Evolutionary conservation across 30 jellyfish, hydroid and myxozoan species (phyloP), one percentile per base, ranked within the genome.

Genomic region (Nemopilema nomurai): DNA sequence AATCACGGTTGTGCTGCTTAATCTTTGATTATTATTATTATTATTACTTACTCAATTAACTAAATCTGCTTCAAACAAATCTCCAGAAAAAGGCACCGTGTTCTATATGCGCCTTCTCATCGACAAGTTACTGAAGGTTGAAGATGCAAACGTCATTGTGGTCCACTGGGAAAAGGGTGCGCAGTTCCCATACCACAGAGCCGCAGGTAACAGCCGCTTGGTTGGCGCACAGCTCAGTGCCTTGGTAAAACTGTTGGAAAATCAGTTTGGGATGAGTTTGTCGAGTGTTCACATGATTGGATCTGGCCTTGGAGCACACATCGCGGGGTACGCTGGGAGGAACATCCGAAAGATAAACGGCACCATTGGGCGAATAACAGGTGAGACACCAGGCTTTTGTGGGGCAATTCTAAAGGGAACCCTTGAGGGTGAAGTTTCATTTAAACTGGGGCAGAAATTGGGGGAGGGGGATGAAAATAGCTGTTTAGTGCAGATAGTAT

Each of bases 141-240:
- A 81, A 24, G 96, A 91, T 57, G 74, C 90, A 65, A 91, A 91
- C 57, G 91, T 91, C 4, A 68, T 91, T 8, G 77, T 86, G 24
- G 89, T 77, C 51, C 95, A 80, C 62, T 91, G 98, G 98, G 76
- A 83, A 41, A 72, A 67, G n/a, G 98, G 98, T 19, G 85, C 96
- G 25, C 52, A 72, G n/a, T 91, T 91, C 49, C 98, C 98, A 9
- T 91, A 91, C 64, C 96, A 91, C 82, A 91, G 81, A 65, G 98
- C 98, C 0, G 82, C 31, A 31, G 95, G 98, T 13, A 91, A 91
- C 83, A 57, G 78, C 63, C 86, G 98, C 24, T 74, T 91, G 74
- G 94, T 91, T 29, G 98, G 97, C 4, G 97, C 95, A 17, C 92
- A 80, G 73, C 70, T 83, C 16, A 28, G 79, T 16, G 85, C 85